A percentile compares a stretch with the other conserved stretches of the same genome.
phyloP scores from a whole-genome alignment of 2,797 vertebrate species.

The Macrochelys suwanniensis region DNA sequence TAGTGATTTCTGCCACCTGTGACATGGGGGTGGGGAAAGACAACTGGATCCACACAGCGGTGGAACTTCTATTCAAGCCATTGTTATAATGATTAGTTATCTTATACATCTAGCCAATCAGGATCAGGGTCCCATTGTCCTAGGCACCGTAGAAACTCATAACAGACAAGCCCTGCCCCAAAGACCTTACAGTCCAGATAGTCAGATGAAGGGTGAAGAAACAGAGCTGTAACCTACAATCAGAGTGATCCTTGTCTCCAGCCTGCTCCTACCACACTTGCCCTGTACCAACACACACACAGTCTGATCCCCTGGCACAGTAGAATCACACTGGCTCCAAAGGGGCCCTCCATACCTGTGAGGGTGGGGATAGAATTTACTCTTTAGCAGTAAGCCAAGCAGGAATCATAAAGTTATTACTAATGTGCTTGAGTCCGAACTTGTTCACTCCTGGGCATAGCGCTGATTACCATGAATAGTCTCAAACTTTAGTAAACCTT shows the following conservation, averaged over 20 bases:
- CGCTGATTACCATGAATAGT: neutral
- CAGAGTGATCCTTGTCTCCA: neutral
- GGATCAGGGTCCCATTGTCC: neutral
- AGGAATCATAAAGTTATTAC: neutral
- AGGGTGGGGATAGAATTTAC: neutral
- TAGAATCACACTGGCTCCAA: neutral
- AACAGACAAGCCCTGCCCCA: neutral
- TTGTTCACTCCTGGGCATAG: neutral
- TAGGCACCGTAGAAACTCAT: neutral
- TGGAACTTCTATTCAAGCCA: neutral
- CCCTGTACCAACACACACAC: accelerated
- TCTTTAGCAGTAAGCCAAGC: neutral
- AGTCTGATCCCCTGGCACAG: neutral
- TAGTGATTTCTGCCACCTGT: neutral
- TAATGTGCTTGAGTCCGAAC: neutral
- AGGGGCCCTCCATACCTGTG: neutral
- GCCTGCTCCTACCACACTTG: neutral
- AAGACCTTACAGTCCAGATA: neutral
- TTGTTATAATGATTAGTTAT: neutral
- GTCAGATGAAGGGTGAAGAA: neutral
- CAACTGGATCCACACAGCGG: neutral
- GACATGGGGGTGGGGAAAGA: neutral
- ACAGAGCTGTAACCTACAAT: neutral
- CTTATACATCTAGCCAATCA: neutral
- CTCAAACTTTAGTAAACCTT: neutral